phyloP scores from a whole-genome alignment of 2,888 invertebrate genomes.

The Chorisops tibialis region DNA sequence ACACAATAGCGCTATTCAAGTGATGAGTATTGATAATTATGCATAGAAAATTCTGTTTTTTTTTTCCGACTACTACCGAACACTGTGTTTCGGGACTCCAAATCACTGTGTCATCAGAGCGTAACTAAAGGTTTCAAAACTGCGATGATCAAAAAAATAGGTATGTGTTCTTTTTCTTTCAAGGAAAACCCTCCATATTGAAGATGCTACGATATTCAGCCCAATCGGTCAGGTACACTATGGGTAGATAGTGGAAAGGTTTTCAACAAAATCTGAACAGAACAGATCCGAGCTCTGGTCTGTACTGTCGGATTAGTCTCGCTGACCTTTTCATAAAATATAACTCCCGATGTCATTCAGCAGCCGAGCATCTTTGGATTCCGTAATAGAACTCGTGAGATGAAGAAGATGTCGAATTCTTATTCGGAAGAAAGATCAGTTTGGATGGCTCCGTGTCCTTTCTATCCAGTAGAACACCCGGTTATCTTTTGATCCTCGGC shows the following conservation, averaged over 20 bases:
- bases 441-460: slow-evolving; percentile 9
- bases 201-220: neutral
- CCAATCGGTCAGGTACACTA: no score
- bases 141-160: neutral
- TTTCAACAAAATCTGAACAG: neutral
- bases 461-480: slow-evolving; percentile 9
- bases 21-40: slow-evolving; percentile 25
- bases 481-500: neutral
- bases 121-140: slow-evolving; percentile 47
- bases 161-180: neutral
- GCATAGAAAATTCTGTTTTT: slow-evolving; percentile 22
- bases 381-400: neutral
- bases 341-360: slow-evolving; percentile 9
- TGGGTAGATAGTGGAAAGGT: neutral
- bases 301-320: slow-evolving; percentile 8
- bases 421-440: neutral
- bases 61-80: slow-evolving; percentile 6
- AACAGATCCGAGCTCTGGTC: neutral
- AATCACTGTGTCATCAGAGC: slow-evolving; percentile 50
- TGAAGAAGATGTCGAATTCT: neutral
- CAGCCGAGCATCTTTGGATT: neutral
- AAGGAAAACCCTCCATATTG: neutral
- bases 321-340: slow-evolving; percentile 17
- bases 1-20: slow-evolving; percentile 15
- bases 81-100: neutral